Percentiles rank a stretch among this genome's conserved stretches.
Conservation (phyloP, 2,797 vertebrate genomes). For the Steatocranus sp. region DNA sequence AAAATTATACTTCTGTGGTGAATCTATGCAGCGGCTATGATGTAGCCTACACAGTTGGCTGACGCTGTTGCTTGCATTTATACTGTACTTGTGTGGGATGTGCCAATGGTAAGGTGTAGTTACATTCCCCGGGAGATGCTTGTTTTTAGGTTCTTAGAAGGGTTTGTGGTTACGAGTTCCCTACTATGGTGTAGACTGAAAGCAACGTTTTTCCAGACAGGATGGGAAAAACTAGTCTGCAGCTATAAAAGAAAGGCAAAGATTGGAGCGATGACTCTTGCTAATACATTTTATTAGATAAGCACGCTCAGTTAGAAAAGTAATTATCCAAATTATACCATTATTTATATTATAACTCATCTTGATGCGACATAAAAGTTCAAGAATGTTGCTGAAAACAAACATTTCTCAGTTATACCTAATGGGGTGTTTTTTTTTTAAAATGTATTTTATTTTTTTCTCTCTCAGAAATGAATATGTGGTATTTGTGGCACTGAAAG, state of each 20-base stretch:
- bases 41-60: background rate
- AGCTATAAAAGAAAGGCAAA: background rate
- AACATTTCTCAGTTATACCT: background rate
- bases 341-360: background rate
- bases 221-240: constrained; percentile 22
- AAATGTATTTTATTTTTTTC: background rate
- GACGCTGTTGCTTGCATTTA: background rate
- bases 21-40: background rate
- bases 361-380: background rate
- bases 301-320: constrained; percentile 2
- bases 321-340: constrained; percentile 5
- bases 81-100: background rate
- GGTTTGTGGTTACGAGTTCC: background rate
- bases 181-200: background rate
- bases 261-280: background rate
- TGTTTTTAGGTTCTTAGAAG: too few species aligned
- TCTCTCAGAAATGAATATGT: background rate
- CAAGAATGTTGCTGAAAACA: background rate
- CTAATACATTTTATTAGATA: constrained; percentile 10
- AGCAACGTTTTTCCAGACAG: background rate
- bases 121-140: too few species aligned
- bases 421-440: fast-evolving
- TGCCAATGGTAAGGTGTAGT: background rate
- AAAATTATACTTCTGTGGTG: background rate
- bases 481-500: background rate